Conservation (phyloP, 2,797 vertebrate genomes). For the Anableps anableps region DNA sequence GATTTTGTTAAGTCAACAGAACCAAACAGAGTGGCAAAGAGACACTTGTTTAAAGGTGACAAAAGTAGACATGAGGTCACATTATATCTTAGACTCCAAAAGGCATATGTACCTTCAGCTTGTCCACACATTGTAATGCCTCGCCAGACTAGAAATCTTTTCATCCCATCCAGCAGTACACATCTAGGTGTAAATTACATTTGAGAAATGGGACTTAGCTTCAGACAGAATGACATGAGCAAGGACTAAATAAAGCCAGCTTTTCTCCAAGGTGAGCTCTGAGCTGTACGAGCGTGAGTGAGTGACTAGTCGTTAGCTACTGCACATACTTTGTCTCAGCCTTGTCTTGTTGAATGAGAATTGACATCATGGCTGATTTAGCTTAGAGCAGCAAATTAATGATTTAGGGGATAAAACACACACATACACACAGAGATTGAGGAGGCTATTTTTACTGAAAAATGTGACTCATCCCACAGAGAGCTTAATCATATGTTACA, state of each 20-base stretch:
- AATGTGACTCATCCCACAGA: neutral
- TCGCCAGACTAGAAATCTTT: neutral
- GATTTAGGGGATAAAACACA: slow-evolving; percentile 33
- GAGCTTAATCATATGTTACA: too few species aligned
- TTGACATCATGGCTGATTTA: slow-evolving; percentile 36
- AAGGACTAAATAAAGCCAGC: slow-evolving; percentile 13
- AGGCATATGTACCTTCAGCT: neutral
- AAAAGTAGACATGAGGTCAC: neutral
- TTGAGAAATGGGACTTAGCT: slow-evolving; percentile 17
- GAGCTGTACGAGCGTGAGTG: slow-evolving; percentile 1
- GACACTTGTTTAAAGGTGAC: neutral
- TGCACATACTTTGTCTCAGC: slow-evolving; percentile 21
- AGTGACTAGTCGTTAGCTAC: neutral
- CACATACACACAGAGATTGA: neutral
- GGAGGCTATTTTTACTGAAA: neutral
- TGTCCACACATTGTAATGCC: neutral
- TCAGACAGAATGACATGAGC: slow-evolving; percentile 6
- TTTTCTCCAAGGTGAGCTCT: slow-evolving; percentile 14
- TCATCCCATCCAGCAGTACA: neutral
- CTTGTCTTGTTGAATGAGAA: slow-evolving; percentile 31
- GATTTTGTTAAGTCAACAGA: neutral
- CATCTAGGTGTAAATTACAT: slow-evolving; percentile 26
- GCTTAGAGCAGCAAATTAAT: slow-evolving; percentile 40
- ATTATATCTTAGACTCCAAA: neutral
- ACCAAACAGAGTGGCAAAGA: neutral